phyloP scores from a whole-genome alignment of 2,797 vertebrate genomes.

The Sebastes cheni region DNA sequence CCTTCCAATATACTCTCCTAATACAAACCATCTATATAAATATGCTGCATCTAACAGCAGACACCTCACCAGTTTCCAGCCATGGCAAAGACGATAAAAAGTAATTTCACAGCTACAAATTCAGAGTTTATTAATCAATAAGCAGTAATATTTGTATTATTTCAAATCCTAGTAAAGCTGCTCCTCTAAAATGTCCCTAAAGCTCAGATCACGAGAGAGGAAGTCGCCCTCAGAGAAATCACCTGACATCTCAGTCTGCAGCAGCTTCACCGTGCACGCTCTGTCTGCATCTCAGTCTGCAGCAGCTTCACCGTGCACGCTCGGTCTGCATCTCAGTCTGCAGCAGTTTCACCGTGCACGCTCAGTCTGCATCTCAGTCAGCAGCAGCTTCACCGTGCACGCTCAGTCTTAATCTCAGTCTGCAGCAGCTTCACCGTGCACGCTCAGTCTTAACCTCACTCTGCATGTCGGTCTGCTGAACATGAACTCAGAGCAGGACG shows the following conservation, averaged over 20 bases:
- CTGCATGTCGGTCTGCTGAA: not conserved
- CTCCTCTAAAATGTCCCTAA: not conserved
- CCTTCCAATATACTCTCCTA: no score
- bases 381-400: not conserved
- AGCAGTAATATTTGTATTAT: not conserved
- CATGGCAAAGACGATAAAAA: conserved; percentile 5
- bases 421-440: no score
- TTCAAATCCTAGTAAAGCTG: not conserved
- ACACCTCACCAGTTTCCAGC: conserved; percentile 19
- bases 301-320: no score
- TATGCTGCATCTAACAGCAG: no score
- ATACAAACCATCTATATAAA: no score
- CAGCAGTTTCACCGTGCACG: no score
- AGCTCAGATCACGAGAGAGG: not conserved
- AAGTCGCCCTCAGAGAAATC: not conserved
- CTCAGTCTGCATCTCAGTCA: not conserved
- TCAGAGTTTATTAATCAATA: not conserved
- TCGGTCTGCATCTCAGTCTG: no score
- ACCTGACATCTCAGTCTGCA: not conserved
- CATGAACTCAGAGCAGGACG: not conserved
- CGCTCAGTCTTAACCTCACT: not conserved
- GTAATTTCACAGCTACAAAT: conserved; percentile 7
- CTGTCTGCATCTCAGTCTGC: not conserved
- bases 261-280: no score
- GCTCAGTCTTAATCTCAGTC: no score